These are phyloP conservation scores for Formicarius rufipectus DNA, from an alignment of 2,113 vertebrate genomes.

Conservation along the genomic window DNA sequence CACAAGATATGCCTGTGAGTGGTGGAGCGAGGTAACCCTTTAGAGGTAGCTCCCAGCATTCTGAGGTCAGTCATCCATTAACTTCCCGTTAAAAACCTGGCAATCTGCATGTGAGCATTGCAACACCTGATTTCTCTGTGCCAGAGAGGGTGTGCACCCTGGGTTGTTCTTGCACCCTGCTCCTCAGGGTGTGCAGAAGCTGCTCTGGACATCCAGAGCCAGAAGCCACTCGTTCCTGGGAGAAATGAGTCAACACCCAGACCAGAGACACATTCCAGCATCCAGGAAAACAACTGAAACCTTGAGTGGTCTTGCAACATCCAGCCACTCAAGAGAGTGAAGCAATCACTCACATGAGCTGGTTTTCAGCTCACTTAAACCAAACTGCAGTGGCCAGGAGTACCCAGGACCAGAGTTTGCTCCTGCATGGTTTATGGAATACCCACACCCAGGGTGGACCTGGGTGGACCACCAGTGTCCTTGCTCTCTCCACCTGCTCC, in stretches of 20 bases:
- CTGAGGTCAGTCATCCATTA: slow-evolving; percentile 18
- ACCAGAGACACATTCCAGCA: neutral
- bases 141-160: neutral
- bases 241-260: neutral
- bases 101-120: neutral
- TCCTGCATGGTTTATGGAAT: neutral
- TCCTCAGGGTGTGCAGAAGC: neutral
- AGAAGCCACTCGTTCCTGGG: neutral
- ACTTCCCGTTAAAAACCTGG: slow-evolving; percentile 36
- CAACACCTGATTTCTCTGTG: neutral
- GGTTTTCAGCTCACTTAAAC: neutral
- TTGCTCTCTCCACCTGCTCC: neutral
- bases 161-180: neutral
- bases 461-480: neutral
- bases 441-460: fast-evolving
- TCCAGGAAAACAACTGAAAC: slow-evolving; percentile 29
- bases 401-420: neutral
- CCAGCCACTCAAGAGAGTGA: neutral
- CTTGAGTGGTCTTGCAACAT: slow-evolving; percentile 37
- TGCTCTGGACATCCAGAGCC: neutral
- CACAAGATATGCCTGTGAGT: neutral
- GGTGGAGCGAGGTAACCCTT: slow-evolving; percentile 50
- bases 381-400: neutral
- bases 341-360: neutral
- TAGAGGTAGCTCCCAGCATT: neutral